These are phyloP conservation scores for Picathartes gymnocephalus DNA, from an alignment of 2,113 vertebrate species.

Conservation along the genomic window DNA sequence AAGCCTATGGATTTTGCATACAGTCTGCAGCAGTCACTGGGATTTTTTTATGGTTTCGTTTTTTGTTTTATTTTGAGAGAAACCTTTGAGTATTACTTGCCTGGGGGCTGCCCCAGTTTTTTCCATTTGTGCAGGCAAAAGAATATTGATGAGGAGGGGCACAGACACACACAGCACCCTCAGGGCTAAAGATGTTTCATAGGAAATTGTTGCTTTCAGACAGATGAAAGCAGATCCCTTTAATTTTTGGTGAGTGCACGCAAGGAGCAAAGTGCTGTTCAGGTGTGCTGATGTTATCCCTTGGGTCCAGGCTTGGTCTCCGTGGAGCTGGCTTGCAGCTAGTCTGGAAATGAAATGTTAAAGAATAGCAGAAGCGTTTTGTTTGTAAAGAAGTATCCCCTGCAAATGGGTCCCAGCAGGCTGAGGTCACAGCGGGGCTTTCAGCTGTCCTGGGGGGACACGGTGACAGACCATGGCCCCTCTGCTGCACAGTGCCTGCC, in stretches of 20 bases:
- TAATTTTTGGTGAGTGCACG: neutral
- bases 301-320: neutral
- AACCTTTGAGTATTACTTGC: slow-evolving; percentile 37
- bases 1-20: neutral
- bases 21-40: neutral
- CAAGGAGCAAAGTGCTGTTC: neutral
- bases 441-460: rapidly evolving
- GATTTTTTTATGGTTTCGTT: neutral
- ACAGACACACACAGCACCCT: neutral
- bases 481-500: rapidly evolving
- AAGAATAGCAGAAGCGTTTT: rapidly evolving
- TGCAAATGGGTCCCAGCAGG: neutral
- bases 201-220: slow-evolving; percentile 59
- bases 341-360: neutral
- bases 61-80: slow-evolving; percentile 30
- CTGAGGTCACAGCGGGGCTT: rapidly evolving
- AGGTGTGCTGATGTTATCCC: neutral
- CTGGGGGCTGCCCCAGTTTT: slow-evolving; percentile 46
- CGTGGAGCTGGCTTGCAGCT: neutral
- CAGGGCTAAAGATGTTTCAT: slow-evolving; percentile 13
- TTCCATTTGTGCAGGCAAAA: slow-evolving; percentile 40
- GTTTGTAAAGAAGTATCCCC: neutral
- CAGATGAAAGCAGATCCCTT: slow-evolving; percentile 42
- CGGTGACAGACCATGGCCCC: rapidly evolving
- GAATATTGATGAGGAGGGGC: slow-evolving; percentile 11